A percentile compares a stretch with the other conserved stretches of the same genome.
phyloP scores from a whole-genome alignment of 1,140 invertebrate species.

The Drosophila nigromelanica region DNA sequence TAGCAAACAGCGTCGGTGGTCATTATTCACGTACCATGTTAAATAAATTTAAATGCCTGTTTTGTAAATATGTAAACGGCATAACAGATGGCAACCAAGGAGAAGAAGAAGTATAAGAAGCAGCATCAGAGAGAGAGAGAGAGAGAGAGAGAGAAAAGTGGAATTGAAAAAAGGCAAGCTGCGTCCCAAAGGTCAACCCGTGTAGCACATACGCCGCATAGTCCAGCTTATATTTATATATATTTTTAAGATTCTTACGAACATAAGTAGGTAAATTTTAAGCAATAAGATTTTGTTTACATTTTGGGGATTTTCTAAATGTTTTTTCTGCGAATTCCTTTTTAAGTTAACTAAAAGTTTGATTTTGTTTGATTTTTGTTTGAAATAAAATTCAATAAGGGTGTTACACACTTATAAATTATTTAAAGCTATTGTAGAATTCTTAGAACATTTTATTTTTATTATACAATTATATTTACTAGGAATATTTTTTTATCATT shows the following conservation, averaged over 20 bases:
- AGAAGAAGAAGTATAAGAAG: conserved; percentile 1
- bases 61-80: conserved; percentile 78
- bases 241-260: conserved; percentile 6
- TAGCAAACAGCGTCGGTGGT: conserved; percentile 62
- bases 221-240: conserved; percentile 15
- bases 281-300: neutral
- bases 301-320: neutral
- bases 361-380: too few relatives aligned
- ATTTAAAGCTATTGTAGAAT: too few relatives aligned
- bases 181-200: conserved; percentile 12
- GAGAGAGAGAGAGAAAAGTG: neutral
- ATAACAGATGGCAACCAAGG: conserved; percentile 60
- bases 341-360: neutral
- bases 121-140: neutral
- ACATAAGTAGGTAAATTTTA: neutral
- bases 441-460: too few relatives aligned
- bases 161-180: neutral
- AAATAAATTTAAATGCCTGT: conserved; percentile 82
- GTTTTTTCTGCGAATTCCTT: too few relatives aligned
- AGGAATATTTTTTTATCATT: too few relatives aligned
- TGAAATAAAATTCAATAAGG: too few relatives aligned
- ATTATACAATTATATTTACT: too few relatives aligned
- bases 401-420: too few relatives aligned
- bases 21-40: conserved; percentile 81
- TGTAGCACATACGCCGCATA: conserved; percentile 15